phyloP scores from a whole-genome alignment of 2,797 vertebrate genomes.

The Gastrophryne carolinensis region DNA sequence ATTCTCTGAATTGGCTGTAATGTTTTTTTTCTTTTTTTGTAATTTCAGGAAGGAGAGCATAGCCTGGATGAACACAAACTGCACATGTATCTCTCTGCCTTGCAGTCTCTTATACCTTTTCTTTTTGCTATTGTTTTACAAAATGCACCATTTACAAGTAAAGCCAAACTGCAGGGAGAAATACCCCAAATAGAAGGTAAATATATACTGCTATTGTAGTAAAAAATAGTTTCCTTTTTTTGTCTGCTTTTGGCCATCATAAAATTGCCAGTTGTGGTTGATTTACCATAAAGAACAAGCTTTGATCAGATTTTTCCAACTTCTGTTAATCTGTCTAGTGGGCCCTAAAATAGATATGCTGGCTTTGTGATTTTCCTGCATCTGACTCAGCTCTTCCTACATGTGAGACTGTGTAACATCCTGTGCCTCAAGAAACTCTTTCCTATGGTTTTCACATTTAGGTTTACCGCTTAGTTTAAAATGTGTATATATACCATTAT shows the following conservation, averaged over 20 bases:
- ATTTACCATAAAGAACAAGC: conserved; percentile 5
- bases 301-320: conserved; percentile 13
- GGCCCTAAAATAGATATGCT: conserved; percentile 48
- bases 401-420: conserved; percentile 39
- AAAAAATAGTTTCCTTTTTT: background rate
- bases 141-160: conserved; percentile 90
- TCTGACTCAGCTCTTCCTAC: conserved; percentile 42
- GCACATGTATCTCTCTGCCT: conserved; percentile 89
- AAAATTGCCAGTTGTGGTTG: conserved; percentile 18
- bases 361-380: conserved; percentile 37
- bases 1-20: too few species aligned
- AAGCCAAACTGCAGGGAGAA: conserved; percentile 85
- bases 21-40: conserved; percentile 21
- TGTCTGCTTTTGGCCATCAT: conserved; percentile 2
- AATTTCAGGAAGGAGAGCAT: conserved; percentile 88
- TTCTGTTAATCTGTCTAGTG: conserved; percentile 24
- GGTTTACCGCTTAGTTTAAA: background rate
- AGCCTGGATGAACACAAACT: conserved; percentile 94
- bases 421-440: background rate
- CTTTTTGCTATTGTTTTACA: conserved; percentile 91
- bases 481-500: background rate
- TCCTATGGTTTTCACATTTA: background rate
- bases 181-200: conserved; percentile 90
- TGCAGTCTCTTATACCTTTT: conserved; percentile 93
- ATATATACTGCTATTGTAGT: too few species aligned